These are phyloP conservation scores for Sipha flava DNA, from an alignment of 1,140 invertebrate species.

Conservation along the genomic window DNA sequence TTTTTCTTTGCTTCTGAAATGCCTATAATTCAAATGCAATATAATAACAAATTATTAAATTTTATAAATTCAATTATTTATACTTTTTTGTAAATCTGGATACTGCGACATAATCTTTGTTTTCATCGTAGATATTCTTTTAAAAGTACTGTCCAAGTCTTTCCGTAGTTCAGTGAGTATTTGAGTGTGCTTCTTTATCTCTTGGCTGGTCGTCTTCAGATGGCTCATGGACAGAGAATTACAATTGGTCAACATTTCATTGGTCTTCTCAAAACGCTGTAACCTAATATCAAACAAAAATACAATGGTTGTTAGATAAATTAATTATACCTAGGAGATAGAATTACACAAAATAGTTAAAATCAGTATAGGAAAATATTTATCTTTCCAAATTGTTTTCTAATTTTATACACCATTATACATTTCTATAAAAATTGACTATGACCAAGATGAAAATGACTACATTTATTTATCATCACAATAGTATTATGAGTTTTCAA, in stretches of 20 bases:
- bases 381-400: too few species aligned
- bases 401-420: too few species aligned
- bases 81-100: conserved; percentile 50
- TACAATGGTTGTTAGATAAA: too few species aligned
- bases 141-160: conserved; percentile 54
- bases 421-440: too few species aligned
- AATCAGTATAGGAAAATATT: too few species aligned
- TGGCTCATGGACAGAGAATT: conserved; percentile 76
- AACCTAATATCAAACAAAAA: conserved; percentile 54
- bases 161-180: conserved; percentile 59
- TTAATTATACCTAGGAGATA: too few species aligned
- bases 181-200: conserved; percentile 83
- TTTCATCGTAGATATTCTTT: conserved; percentile 60
- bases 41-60: background rate
- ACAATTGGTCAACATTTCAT: conserved; percentile 93
- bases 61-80: background rate
- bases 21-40: background rate
- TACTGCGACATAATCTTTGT: conserved; percentile 74
- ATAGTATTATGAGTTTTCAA: too few species aligned
- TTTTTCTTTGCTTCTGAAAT: conserved; percentile 14
- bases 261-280: conserved; percentile 91
- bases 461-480: too few species aligned
- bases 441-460: too few species aligned
- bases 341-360: too few species aligned
- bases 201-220: conserved; percentile 66